Evolutionary conservation across 2,888 invertebrate genomes (phyloP), one percentile per base, ranked within the genome.

Genomic region (Pyrochroa serraticornis): DNA sequence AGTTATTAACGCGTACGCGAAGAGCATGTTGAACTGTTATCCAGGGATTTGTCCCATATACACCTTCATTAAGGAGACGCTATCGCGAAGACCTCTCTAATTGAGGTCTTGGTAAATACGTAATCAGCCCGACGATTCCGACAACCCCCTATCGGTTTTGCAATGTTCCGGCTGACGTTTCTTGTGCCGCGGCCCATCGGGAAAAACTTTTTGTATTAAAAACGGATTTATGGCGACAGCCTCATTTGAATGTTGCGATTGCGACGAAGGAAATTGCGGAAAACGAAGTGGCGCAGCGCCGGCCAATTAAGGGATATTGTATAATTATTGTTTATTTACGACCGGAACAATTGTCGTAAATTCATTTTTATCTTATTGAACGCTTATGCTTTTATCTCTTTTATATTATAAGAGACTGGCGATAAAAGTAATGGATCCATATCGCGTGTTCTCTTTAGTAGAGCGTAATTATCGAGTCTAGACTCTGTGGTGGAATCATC

Each of bases 41-140:
- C 62, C 57, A 12, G 62, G 62, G 62, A 62, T 62, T 62, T 62
- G 57, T 60, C 53, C 60, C 57, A 58, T 62, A 62, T 60, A 62
- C 60, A 62, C 62, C 57, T 62, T 62, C 62, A 62, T 62, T 62
- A 62, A 57, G 55, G 57, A 54, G 39, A 60, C 60, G 48, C 54
- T 60, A 62, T 60, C 62, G 42, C 62, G 47, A 57, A 52, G 57
- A 52, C 60, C 57, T 60, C 33, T 52, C 62, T 62, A 62, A 62
- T 62, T 62, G 60, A 62, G 62, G 60, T 54, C 62, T 60, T 53
- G 48, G 61, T 55, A 55, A 59, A 62, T 55, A 55, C 62, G 58
- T 49, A 60, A 60, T 60, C 57, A 60, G 53, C 34, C 22, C 60
- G 49, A 52, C 48, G 46, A 52, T 49, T 55, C 45, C 51, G 22